A percentile compares a stretch with the other conserved stretches of the same genome.
Conservation (phyloP, 2,888 invertebrate genomes). For the Drosophila demipolita region DNA sequence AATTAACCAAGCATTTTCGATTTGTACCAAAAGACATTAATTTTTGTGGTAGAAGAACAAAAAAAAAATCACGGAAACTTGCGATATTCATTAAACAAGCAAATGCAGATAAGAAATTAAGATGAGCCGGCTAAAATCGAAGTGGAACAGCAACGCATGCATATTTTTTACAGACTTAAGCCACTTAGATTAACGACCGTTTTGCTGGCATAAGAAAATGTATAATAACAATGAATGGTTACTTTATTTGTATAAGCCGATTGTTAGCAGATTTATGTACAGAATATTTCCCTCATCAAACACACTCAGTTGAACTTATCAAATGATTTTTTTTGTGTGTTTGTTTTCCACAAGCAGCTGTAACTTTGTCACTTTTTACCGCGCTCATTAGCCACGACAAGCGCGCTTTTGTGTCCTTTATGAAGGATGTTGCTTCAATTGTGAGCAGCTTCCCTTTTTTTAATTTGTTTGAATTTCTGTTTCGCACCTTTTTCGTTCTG, state of each 20-base stretch:
- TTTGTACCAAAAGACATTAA: constrained; percentile 65
- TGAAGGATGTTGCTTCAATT: constrained; percentile 43
- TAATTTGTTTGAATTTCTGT: constrained; percentile 79
- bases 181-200: constrained; percentile 61
- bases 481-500: constrained; percentile 66
- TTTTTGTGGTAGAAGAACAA: constrained; percentile 58
- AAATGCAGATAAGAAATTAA: constrained; percentile 32
- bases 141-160: constrained; percentile 4
- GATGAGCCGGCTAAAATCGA: constrained; percentile 20
- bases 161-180: constrained; percentile 45
- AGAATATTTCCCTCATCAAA: not conserved
- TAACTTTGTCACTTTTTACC: constrained; percentile 61
- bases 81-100: constrained; percentile 44
- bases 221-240: not conserved
- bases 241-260: not conserved
- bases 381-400: constrained; percentile 72
- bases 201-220: constrained; percentile 11
- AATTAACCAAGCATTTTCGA: constrained; percentile 71
- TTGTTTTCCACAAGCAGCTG: constrained; percentile 42
- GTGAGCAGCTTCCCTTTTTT: constrained; percentile 63
- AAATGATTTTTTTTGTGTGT: not conserved
- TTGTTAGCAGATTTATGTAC: not conserved
- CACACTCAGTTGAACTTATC: not conserved
- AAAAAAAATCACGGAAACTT: constrained; percentile 4
- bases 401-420: constrained; percentile 34